These are phyloP conservation scores for Typhlomys cinereus DNA, from an alignment of 2,113 vertebrate species.

Conservation along the genomic window DNA sequence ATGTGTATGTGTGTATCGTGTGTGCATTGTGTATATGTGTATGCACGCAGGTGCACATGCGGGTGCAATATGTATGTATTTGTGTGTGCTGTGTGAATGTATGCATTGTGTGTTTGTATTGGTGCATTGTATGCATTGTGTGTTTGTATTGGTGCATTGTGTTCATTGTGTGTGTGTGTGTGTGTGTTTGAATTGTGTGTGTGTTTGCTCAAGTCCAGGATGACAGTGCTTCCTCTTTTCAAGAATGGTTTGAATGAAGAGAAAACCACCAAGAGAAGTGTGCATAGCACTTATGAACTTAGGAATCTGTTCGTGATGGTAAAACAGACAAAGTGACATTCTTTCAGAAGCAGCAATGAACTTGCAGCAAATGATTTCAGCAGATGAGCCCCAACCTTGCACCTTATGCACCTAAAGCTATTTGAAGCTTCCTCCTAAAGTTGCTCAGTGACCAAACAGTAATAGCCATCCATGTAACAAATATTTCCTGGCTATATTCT, in stretches of 20 bases:
- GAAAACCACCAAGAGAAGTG: constrained; percentile 25
- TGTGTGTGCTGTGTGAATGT: too few relatives aligned
- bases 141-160: too few relatives aligned
- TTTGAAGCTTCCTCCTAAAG: not conserved
- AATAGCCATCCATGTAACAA: not conserved
- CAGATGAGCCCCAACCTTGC: not conserved
- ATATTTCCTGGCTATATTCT: not conserved
- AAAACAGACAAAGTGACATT: constrained; percentile 48
- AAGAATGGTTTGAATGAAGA: constrained; percentile 39
- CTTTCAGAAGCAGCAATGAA: not conserved
- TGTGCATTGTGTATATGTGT: too few relatives aligned
- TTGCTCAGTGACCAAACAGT: constrained; percentile 34
- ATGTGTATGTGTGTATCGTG: too few relatives aligned
- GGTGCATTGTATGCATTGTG: too few relatives aligned
- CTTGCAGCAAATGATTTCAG: constrained; percentile 17
- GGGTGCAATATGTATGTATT: too few relatives aligned
- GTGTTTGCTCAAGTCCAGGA: not conserved
- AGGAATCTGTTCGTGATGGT: constrained; percentile 22
- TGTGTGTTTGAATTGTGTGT: too few relatives aligned
- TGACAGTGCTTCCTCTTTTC: constrained; percentile 4
- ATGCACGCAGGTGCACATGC: too few relatives aligned
- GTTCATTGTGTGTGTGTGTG: too few relatives aligned
- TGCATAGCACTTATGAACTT: constrained; percentile 53
- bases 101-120: too few relatives aligned
- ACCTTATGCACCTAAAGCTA: not conserved